Base-by-base conservation (phyloP, 1,140 invertebrate genomes). In the Cataglyphis hispanica region DNA sequence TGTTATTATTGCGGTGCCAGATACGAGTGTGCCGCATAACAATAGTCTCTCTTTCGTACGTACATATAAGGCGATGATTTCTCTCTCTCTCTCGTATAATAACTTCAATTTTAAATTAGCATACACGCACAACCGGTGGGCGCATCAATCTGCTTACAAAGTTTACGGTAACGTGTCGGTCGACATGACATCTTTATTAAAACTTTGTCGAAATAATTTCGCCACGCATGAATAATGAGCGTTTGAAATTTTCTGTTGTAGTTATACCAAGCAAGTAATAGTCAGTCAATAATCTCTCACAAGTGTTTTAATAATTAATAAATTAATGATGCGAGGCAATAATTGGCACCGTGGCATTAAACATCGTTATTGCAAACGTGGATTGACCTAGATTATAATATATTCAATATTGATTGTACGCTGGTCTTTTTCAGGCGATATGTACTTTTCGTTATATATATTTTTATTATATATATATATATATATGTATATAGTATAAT, bases 41-140 rank as follows among this genome's bases (percentile, higher is more conserved):
- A 88, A 88, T 84, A n/a, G 53, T n/a, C 46, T 50, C 46, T 50
- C 46, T 50, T 50, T 50, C 60, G 6, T 2, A 37, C n/a, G 8
- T 22, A 16, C n/a, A 11, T 43, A 60, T 8, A 69, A 53, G 22
- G 69, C 25, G n/a, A 31, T 53, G 34, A 1, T 50, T 50, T 19
- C 16, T 50, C 46, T 50, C 46, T 19, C 16, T 50, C 46, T 50
- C 46, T 31, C 43, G 34, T 34, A 40, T 67, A 72, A 60, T 53
- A 77, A 66, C 58, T 84, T 87, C 25, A 74, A 85, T 56, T 72
- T 61, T 16, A 81, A 75, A 88, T 87, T 77, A 84, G 61, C 77
- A 40, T 76, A 81, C 63, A 40, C 16, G 13, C 46, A 40, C 43
- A 58, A 25, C 56, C 13, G 64, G 43, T 40, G 56, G 27, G 13